A percentile compares a stretch with the other conserved stretches of the same genome.
Conservation (phyloP, 2,888 invertebrate species). For the Tetragnatha montana region DNA sequence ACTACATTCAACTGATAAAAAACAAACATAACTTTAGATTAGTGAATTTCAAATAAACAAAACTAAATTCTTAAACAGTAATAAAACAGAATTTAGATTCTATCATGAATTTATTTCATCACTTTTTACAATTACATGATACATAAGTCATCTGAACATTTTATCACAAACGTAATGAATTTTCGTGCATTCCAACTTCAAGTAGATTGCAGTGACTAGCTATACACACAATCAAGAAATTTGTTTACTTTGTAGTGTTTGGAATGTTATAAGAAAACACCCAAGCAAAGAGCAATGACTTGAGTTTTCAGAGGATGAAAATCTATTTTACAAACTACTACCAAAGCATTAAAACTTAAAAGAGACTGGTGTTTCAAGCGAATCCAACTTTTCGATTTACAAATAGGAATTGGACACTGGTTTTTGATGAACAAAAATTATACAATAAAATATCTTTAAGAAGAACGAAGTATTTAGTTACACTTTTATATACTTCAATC, state of each 20-base stretch:
- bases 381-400: too few relatives aligned
- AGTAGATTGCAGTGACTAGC: conserved; percentile 67
- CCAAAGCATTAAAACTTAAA: too few relatives aligned
- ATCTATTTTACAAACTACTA: too few relatives aligned
- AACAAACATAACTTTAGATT: too few relatives aligned
- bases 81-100: conserved; percentile 31
- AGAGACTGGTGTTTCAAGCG: too few relatives aligned
- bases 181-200: conserved; percentile 63
- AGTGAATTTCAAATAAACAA: neutral
- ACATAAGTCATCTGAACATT: conserved; percentile 44
- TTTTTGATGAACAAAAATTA: too few relatives aligned
- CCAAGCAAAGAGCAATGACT: neutral
- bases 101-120: conserved; percentile 60
- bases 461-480: too few relatives aligned
- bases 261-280: conserved; percentile 63
- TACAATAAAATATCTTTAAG: too few relatives aligned
- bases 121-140: conserved; percentile 64
- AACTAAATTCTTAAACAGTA: neutral
- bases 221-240: conserved; percentile 65
- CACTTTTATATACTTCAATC: too few relatives aligned
- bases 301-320: neutral
- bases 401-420: too few relatives aligned
- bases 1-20: too few relatives aligned
- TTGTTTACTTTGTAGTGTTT: conserved; percentile 26
- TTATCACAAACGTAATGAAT: conserved; percentile 65